A percentile compares a stretch with the other conserved stretches of the same genome.
Evolutionary conservation across 2,888 invertebrate genomes (phyloP).

Genomic region (Strigamia transsilvanica): DNA sequence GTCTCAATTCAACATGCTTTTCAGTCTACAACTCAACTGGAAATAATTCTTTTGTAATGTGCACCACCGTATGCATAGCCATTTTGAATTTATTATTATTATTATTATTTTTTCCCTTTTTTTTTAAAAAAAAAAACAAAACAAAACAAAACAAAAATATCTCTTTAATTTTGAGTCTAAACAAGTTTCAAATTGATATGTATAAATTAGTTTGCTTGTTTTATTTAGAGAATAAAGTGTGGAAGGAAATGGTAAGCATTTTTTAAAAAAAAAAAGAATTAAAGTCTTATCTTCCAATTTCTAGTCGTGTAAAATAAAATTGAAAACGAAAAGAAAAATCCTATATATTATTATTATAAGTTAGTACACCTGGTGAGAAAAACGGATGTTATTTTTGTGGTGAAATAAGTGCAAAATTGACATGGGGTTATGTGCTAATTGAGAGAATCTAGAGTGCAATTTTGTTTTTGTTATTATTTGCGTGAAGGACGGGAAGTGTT

Average conservation of each 20-base stretch:
- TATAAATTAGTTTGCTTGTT: constrained; percentile 1
- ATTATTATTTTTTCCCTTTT: not conserved
- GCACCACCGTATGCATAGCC: too few relatives aligned
- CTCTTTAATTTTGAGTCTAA: constrained; percentile 9
- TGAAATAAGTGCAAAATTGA: constrained; percentile 16
- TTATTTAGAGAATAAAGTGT: not conserved
- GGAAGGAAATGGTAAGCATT: not conserved
- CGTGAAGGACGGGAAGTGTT: not conserved
- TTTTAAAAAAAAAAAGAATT: not conserved
- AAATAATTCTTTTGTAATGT: too few relatives aligned
- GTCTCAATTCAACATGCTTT: too few relatives aligned
- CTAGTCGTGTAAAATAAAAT: constrained; percentile 19
- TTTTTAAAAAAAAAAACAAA: not conserved
- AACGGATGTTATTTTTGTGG: not conserved
- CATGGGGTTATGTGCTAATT: constrained; percentile 16
- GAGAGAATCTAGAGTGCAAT: constrained; percentile 38
- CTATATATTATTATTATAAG: not conserved
- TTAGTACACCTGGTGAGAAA: not conserved
- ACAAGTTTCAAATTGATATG: not conserved
- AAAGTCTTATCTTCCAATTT: constrained; percentile 15
- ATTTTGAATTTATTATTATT: too few relatives aligned
- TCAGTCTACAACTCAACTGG: too few relatives aligned
- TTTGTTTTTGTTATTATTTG: not conserved
- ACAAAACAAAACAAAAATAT: not conserved
- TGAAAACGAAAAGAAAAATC: not conserved